phyloP scores from a whole-genome alignment of 2,113 vertebrate genomes.

The Archilochus colubris region DNA sequence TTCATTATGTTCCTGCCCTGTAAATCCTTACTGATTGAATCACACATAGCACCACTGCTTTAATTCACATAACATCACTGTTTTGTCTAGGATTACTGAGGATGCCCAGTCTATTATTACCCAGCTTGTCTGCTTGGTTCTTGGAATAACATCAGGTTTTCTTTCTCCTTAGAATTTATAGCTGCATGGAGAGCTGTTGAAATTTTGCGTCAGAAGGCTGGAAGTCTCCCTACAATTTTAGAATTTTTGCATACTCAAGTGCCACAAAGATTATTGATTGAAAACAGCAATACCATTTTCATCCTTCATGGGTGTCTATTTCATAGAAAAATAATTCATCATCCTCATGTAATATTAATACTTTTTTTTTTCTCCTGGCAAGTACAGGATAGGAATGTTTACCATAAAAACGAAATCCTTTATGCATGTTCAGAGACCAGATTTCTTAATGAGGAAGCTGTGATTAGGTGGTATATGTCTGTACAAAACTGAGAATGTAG shows the following conservation, averaged over 20 bases:
- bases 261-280: background rate
- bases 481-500: background rate
- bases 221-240: background rate
- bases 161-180: background rate
- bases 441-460: constrained; percentile 17
- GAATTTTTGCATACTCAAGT: background rate
- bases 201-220: background rate
- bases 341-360: constrained; percentile 8
- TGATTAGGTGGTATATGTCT: background rate
- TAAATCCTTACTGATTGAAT: constrained; percentile 31
- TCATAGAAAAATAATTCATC: constrained; percentile 8
- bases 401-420: background rate
- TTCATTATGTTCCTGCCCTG: constrained; percentile 36
- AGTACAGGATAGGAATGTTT: background rate
- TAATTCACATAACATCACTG: constrained; percentile 6
- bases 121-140: background rate
- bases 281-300: constrained; percentile 16
- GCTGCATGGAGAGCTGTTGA: background rate
- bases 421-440: background rate
- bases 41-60: background rate
- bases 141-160: background rate
- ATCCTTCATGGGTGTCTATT: background rate
- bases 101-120: background rate
- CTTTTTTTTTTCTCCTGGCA: background rate
- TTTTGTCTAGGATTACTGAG: background rate